Conservation (phyloP, 2,888 invertebrate genomes). For the Xestia sexstrigata region DNA sequence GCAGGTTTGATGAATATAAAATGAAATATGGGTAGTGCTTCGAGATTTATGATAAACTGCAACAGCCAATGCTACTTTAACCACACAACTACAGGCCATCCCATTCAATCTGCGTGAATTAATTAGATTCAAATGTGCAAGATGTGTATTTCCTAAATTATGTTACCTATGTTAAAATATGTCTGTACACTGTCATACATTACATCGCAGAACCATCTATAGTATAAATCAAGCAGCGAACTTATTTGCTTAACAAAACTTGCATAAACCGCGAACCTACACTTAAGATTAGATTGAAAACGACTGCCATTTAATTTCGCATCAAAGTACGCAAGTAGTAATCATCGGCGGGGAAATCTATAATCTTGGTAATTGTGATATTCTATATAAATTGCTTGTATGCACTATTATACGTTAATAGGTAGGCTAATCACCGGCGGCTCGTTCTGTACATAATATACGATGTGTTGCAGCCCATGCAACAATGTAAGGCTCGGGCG, state of each 20-base stretch:
- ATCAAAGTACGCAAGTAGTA: conserved; percentile 47
- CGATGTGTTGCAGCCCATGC: conserved; percentile 69
- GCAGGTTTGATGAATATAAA: conserved; percentile 30
- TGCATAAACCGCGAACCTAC: conserved; percentile 45
- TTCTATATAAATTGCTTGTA: conserved; percentile 56
- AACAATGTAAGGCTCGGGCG: conserved; percentile 61
- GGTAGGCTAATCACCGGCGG: conserved; percentile 60
- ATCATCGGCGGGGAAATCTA: conserved; percentile 54
- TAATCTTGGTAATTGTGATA: conserved; percentile 56
- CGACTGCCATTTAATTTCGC: conserved; percentile 62
- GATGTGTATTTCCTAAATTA: conserved; percentile 12
- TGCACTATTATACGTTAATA: conserved; percentile 57
- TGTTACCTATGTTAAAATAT: conserved; percentile 11
- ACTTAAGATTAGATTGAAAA: conserved; percentile 58
- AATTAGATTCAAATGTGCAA: conserved; percentile 24
- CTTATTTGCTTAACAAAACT: conserved; percentile 40
- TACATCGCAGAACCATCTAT: conserved; percentile 13
- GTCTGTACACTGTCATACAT: conserved; percentile 23
- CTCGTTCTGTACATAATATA: conserved; percentile 79
- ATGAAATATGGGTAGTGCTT: conserved; percentile 31
- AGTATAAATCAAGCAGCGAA: conserved; percentile 26
- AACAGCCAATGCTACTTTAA: conserved; percentile 5
- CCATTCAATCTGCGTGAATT: conserved; percentile 22
- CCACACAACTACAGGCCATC: conserved; percentile 8
- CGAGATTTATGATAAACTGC: conserved; percentile 24